Conservation (phyloP, 2,113 vertebrate species). For the Halcyon senegalensis region DNA sequence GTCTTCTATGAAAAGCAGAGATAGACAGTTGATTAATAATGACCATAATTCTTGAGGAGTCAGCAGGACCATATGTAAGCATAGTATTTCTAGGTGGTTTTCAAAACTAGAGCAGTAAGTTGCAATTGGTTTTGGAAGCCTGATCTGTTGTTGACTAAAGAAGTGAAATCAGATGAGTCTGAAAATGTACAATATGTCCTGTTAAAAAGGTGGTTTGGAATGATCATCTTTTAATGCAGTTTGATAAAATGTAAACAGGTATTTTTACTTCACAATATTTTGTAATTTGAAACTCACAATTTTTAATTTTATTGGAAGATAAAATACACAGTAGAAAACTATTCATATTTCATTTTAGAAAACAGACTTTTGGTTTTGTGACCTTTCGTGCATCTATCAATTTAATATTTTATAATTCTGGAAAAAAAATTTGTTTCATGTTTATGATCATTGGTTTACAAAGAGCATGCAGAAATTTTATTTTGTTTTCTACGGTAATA, state of each 20-base stretch:
- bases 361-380: neutral
- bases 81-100: neutral
- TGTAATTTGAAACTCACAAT: neutral
- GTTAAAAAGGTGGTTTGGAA: neutral
- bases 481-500: neutral
- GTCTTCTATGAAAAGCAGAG: neutral
- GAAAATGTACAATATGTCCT: neutral
- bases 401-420: neutral
- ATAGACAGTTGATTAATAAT: neutral
- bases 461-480: neutral
- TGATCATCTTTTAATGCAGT: neutral
- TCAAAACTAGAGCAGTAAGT: neutral
- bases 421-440: neutral
- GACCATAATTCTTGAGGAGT: neutral
- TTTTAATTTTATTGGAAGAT: neutral
- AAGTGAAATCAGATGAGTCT: neutral
- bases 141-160: neutral
- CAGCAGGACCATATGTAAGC: neutral
- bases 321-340: neutral
- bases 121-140: neutral
- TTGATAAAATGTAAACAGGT: neutral
- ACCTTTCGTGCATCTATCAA: neutral
- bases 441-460: neutral
- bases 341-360: neutral
- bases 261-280: neutral